Evolutionary conservation across 2,113 vertebrate genomes (phyloP).

Genomic region (Periophthalmodon schlosseri): DNA sequence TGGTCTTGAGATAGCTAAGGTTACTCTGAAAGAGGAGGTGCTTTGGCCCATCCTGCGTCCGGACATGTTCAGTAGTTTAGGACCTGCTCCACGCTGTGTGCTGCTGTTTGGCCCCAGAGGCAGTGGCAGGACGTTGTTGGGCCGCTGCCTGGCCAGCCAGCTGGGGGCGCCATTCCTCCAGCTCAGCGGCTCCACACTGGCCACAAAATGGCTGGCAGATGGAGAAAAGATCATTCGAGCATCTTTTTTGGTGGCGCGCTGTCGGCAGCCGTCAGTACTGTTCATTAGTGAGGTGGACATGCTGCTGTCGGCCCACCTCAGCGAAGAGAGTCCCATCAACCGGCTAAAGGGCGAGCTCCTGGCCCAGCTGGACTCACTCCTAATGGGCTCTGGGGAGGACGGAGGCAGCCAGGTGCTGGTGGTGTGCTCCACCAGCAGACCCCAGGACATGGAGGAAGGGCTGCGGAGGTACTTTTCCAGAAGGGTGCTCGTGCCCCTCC

Average conservation of each 20-base stretch:
- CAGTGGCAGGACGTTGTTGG: constrained; percentile 92
- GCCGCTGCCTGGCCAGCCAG: constrained; percentile 93
- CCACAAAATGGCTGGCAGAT: constrained; percentile 93
- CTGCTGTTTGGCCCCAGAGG: constrained; percentile 93
- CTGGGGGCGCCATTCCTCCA: constrained; percentile 92
- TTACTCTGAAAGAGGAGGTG: constrained; percentile 91
- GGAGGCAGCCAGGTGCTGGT: constrained; percentile 88
- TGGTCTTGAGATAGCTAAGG: constrained; percentile 91
- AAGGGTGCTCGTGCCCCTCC: constrained; percentile 92
- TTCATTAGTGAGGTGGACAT: constrained; percentile 95
- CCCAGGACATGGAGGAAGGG: constrained; percentile 95
- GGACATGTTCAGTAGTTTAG: constrained; percentile 91
- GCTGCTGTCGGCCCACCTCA: constrained; percentile 91
- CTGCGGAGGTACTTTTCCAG: constrained; percentile 94
- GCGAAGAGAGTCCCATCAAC: constrained; percentile 89
- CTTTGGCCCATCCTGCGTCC: constrained; percentile 95
- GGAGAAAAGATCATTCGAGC: constrained; percentile 92
- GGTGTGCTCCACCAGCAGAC: constrained; percentile 95
- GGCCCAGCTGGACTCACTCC: constrained; percentile 92
- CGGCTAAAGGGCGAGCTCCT: constrained; percentile 93
- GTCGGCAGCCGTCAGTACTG: constrained; percentile 92
- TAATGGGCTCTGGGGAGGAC: constrained; percentile 89
- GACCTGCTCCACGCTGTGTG: constrained; percentile 78
- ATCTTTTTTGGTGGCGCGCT: constrained; percentile 92
- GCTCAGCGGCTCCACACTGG: constrained; percentile 87